Base-by-base conservation (phyloP, 2,888 invertebrate genomes). In the Andrena bicolor region DNA sequence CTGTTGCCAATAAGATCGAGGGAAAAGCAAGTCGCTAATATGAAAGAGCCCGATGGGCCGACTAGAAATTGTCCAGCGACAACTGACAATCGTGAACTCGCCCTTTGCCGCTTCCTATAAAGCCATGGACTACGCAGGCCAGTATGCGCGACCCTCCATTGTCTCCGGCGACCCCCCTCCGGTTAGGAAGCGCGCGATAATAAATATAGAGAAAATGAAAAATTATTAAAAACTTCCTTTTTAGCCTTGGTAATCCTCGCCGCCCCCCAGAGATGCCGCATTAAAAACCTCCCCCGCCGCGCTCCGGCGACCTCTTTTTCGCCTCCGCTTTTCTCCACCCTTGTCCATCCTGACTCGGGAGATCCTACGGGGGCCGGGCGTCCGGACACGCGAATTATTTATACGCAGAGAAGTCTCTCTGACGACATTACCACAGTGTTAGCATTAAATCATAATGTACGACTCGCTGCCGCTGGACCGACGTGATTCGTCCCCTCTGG, bases 221-320 rank as follows among this genome's bases (percentile, higher is more conserved):
- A 93, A 94, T 94, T 94, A 94, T 93, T 93, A 93, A 93, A 94
- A 94, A 94, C 93, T 94, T 94, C 93, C 93, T 93, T 93, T 94
- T 93, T 93, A 93, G 92, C 93, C 92, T 92, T 91, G 92, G 93
- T 93, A 93, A 93, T 93, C 93, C 93, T 92, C 91, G 92, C 90
- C 91, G 92, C 92, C 91, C 41, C 92, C 92, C 91, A 92, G 93
- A 93, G 93, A 93, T 92, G 93, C 91, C 92, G 93, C 93, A 93
- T 94, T 94, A 94, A 93, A 93, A 93, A 91, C 90, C 91, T 88
- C 77, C 82, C 76, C 85, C 83, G 66, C 77, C 77, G 79, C 72
- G 76, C 83, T 74, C 78, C 74, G 66, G 70, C 85, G 81, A 81
- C 87, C 82, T 80, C 75, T 77, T 84, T 80, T 76, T 80, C 79